These are phyloP conservation scores for Cepaea nemoralis DNA, from an alignment of 1,140 invertebrate genomes.

Conservation along the genomic window DNA sequence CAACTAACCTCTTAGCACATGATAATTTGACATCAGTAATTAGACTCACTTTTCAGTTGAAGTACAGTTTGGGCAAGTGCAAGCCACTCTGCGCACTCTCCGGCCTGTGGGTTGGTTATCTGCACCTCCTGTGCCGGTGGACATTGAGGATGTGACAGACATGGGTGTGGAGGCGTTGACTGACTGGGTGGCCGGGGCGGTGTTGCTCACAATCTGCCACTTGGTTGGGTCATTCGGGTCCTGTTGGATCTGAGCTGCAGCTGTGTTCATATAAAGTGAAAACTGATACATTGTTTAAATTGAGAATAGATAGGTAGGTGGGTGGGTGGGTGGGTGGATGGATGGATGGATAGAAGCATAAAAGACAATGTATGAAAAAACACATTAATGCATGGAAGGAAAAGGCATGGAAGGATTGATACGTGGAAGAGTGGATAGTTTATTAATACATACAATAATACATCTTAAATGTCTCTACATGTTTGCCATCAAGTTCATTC, in stretches of 20 bases:
- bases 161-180: conserved; percentile 22
- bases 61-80: conserved; percentile 95
- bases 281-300: too few species aligned
- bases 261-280: conserved; percentile 20
- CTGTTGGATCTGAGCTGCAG: conserved; percentile 64
- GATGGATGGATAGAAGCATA: too few species aligned
- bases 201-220: conserved; percentile 77
- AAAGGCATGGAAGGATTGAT: too few species aligned
- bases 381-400: too few species aligned
- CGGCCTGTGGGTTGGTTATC: conserved; percentile 56
- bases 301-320: too few species aligned
- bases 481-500: too few species aligned
- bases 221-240: conserved; percentile 83
- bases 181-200: conserved; percentile 49
- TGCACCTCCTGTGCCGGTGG: conserved; percentile 48
- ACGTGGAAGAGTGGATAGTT: too few species aligned
- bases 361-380: too few species aligned
- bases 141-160: conserved; percentile 24
- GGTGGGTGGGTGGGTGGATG: too few species aligned
- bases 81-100: conserved; percentile 86
- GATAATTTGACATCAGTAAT: not conserved
- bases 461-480: too few species aligned
- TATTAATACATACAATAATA: too few species aligned
- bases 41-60: conserved; percentile 79
- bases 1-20: not conserved